Base-by-base conservation (phyloP, 2,888 invertebrate species). In the Drosophila longiperda region DNA sequence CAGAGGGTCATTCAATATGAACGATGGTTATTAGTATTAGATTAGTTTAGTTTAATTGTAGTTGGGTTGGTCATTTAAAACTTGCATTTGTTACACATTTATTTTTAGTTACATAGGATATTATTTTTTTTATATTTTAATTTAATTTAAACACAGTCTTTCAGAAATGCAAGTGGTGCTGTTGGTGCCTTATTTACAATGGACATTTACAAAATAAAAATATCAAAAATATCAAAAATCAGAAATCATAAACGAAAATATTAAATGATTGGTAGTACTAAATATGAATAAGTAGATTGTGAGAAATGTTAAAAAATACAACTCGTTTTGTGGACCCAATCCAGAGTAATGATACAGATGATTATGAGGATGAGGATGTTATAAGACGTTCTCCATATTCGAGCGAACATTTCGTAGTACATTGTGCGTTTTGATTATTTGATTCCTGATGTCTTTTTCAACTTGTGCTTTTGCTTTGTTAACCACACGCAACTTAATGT, bases 401-500 rank as follows among this genome's bases (percentile, higher is more conserved):
- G 95, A 96, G 78, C 96, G 95, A 48, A 96, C 96, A 93, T 95
- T 95, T 71, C 96, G 95, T 72, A 97, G 93, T 57, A 97, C 96
- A 82, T 95, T 95, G 80, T 96, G 96, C 32, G 97, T 97, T 93
- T 96, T 96, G 90, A 96, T 95, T 84, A 97, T 95, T 93, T 97
- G 96, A 87, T 95, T 95, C 91, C 96, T 96, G 91, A 98, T 97
- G 52, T 97, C 96, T 88, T 96, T 96, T 92, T 97, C 97, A 40
- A 97, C 96, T 92, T 96, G 96, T 90, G 96, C 95, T 92, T 97
- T 97, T 81, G 96, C 95, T 92, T 96, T 95, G 92, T 97, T 97
- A 54, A 97, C 96, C 17, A 95, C 94, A 80, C 96, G 96, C 58
- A 97, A 93, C 91, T 97, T 96, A 66, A 95, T 94, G 78, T 96